phyloP scores from a whole-genome alignment of 1,140 invertebrate genomes.

The Mylabris phalerata region DNA sequence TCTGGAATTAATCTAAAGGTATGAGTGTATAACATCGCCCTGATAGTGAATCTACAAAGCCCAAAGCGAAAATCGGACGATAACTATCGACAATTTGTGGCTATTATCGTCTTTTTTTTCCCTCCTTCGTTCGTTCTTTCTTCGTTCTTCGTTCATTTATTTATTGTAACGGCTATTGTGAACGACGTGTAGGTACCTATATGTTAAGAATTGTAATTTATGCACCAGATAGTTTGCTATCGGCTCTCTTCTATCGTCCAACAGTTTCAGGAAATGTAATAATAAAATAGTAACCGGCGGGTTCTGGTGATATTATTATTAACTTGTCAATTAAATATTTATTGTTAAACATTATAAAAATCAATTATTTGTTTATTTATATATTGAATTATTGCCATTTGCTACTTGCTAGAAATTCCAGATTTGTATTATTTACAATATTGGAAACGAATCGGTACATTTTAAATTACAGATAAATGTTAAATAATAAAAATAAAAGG shows the following conservation, averaged over 20 bases:
- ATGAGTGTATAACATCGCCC: conserved; percentile 16
- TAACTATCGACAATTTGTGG: conserved; percentile 30
- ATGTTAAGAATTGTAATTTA: background rate
- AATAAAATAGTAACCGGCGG: background rate
- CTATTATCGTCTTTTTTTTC: conserved; percentile 6
- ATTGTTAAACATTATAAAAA: no score
- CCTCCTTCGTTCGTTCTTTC: no score
- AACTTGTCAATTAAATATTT: conserved; percentile 11
- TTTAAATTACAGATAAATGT: no score
- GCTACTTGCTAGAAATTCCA: no score
- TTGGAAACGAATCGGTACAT: no score
- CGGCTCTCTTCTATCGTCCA: background rate
- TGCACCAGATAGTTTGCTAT: conserved; percentile 4
- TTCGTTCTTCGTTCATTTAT: conserved; percentile 6
- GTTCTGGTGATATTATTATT: conserved; percentile 9
- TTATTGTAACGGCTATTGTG: conserved; percentile 12
- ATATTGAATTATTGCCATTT: no score
- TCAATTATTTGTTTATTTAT: no score
- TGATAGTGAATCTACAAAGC: conserved; percentile 21
- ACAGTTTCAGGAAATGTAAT: no score
- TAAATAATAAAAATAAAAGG: no score
- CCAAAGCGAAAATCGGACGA: conserved; percentile 16
- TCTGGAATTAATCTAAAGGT: conserved; percentile 24
- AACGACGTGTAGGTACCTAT: conserved; percentile 9
- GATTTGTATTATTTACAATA: no score